Evolutionary conservation across 2,113 vertebrate genomes (phyloP), one percentile per base, ranked within the genome.

Genomic region (Rafetus swinhoei): DNA sequence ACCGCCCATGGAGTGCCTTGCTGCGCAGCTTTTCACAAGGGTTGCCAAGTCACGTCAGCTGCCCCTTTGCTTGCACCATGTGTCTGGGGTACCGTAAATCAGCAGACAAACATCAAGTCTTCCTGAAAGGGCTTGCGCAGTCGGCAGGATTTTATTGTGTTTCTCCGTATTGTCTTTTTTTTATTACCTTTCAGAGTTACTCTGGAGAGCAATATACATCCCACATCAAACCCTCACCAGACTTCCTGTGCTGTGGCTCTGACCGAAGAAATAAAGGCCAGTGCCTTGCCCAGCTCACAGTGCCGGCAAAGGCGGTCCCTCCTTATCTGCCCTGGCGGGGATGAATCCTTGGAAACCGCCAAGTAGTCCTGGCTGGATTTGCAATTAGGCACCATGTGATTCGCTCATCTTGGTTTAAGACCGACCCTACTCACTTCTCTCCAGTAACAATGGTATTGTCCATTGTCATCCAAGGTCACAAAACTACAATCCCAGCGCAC

Each of bases 131-230:
- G 92, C 91, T 86, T 91, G 69, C 81, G 13, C 65, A 56, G 85
- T 11, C 91, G n/a, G 83, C 59, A 93, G 54, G 91, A 7, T 84
- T 97, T 97, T 97, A 97, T 97, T 89, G 95, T 95, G 93, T 96
- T 94, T 89, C 93, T 94, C 94, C 94, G 96, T 90, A 97, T 97
- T 97, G 96, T 97, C 93, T 93, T 92, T 88, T n/a, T 72, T 97
- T 97, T 93, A 96, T 97, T 97, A 94, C 94, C 88, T 93, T 88
- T 69, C 27, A 27, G 91, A 95, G 91, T 83, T 95, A 94, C 97
- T 94, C 97, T 93, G 94, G 97, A 97, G 97, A 97, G 97, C 91
- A 96, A 97, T 96, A 96, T 95, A 87, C 94, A 93, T 56, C 93
- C 90, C 87, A 79, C 87, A 65, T 69, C 60, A 5, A 7, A 87